These are phyloP conservation scores for Anthrax anthrax DNA, from an alignment of 2,888 invertebrate genomes.

Conservation along the genomic window DNA sequence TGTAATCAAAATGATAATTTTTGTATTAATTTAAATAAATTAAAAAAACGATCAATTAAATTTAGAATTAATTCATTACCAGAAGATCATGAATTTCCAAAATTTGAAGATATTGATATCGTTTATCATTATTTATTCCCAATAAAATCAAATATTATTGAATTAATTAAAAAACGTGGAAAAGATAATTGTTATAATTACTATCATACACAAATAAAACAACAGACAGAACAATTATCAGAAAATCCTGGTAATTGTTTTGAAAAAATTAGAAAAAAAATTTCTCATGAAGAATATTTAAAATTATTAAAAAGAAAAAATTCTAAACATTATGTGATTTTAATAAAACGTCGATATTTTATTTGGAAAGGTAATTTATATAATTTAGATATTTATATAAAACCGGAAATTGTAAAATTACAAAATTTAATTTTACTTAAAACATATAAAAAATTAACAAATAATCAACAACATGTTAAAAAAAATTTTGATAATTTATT, in stretches of 20 bases:
- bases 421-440: background rate
- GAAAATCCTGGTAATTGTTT: too few species aligned
- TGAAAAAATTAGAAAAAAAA: background rate
- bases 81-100: background rate
- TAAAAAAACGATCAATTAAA: background rate
- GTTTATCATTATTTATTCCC: background rate
- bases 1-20: background rate
- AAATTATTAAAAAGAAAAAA: background rate
- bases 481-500: too few species aligned
- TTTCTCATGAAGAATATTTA: background rate
- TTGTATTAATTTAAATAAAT: background rate
- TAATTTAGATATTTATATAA: background rate
- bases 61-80: background rate
- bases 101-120: background rate
- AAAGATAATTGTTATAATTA: background rate
- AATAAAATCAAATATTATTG: background rate
- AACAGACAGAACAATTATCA: too few species aligned
- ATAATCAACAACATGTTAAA: too few species aligned
- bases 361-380: background rate
- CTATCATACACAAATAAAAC: background rate
- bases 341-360: background rate
- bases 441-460: background rate
- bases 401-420: background rate
- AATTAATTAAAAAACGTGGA: background rate
- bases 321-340: background rate